Evolutionary conservation across 1,140 invertebrate genomes (phyloP), one percentile per base, ranked within the genome.

Genomic region (Drosophila willistoni): DNA sequence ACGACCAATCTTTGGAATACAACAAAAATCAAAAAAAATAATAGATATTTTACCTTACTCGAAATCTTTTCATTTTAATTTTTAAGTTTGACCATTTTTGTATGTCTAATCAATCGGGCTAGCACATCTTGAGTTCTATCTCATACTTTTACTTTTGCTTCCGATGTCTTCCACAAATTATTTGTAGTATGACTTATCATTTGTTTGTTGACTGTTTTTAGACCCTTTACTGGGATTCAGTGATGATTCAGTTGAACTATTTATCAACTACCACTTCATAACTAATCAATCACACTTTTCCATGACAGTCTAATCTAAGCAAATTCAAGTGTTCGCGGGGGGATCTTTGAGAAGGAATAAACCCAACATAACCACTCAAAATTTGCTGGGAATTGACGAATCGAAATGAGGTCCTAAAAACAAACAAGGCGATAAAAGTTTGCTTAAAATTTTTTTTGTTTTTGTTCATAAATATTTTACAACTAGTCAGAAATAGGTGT

Each of bases 381-480:
- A 51, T 10, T 51, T 51, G 3, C 25, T 29, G 34, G 41, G 36
- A 39, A 39, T 39, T 4, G 36, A 39, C 12, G 1, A 39, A 39
- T 13, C 6, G 7, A 9, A 41, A 19, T 29, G 7, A n/a, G 22
- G 41, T 25, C 29, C 4, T 22, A 17, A n/a, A 51, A 19, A 22
- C 17, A 64, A 42, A 41, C 5, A 41, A 13, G 22, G 22, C 22
- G 39, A 47, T 39, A 68, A 57, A 51, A 44, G 7, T 0, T 9
- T n/a, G 1, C 29, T 51, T 34, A 36, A 25, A 42, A 42, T 61
- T 47, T 19, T 59, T 55, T 54, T 64, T 68, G 42, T 75, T 19
- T 76, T 76, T 70, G 73, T 69, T 66, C 62, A 62, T 77, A 77
- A 78, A 72, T 78, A 42, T 51, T 55, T 61, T 54, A 17, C 56